phyloP scores from a whole-genome alignment of 2,888 invertebrate species.

The Desoria tigrina region DNA sequence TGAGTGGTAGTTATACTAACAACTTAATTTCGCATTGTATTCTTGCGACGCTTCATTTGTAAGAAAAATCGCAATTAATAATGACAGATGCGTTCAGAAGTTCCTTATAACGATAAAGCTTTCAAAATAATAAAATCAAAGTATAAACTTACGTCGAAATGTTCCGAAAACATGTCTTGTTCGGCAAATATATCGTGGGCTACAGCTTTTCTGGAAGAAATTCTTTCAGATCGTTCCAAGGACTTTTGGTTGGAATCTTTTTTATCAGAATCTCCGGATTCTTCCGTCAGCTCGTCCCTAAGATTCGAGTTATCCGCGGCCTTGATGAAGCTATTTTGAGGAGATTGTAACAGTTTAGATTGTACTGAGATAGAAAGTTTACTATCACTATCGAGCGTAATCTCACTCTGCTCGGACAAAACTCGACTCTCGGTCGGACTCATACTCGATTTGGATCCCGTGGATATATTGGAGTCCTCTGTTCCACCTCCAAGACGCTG shows the following conservation, averaged over 20 bases:
- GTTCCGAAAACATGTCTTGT: constrained; percentile 76
- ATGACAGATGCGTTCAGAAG: neutral
- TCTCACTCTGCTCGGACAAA: constrained; percentile 54
- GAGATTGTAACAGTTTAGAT: constrained; percentile 53
- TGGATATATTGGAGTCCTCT: constrained; percentile 62
- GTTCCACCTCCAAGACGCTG: constrained; percentile 64
- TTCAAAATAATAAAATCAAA: neutral
- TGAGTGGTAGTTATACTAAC: constrained; percentile 18
- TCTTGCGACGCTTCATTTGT: neutral
- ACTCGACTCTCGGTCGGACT: constrained; percentile 46
- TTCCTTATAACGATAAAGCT: too few species aligned
- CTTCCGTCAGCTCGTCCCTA: neutral
- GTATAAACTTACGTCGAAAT: constrained; percentile 68
- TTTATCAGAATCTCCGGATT: neutral
- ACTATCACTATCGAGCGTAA: constrained; percentile 54
- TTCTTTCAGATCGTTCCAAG: neutral
- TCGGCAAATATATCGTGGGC: constrained; percentile 79
- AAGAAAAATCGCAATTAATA: too few species aligned
- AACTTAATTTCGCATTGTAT: constrained; percentile 27
- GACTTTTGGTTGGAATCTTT: neutral
- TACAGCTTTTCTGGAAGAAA: constrained; percentile 1
- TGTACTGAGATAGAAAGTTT: constrained; percentile 53
- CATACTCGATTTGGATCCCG: constrained; percentile 45
- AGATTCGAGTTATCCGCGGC: constrained; percentile 14
- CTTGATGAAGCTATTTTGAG: constrained; percentile 49